Percentiles rank a stretch among this genome's conserved stretches.
These are phyloP conservation scores for Yasuhikotakia modesta DNA, from an alignment of 2,797 vertebrate genomes.

Conservation along the genomic window DNA sequence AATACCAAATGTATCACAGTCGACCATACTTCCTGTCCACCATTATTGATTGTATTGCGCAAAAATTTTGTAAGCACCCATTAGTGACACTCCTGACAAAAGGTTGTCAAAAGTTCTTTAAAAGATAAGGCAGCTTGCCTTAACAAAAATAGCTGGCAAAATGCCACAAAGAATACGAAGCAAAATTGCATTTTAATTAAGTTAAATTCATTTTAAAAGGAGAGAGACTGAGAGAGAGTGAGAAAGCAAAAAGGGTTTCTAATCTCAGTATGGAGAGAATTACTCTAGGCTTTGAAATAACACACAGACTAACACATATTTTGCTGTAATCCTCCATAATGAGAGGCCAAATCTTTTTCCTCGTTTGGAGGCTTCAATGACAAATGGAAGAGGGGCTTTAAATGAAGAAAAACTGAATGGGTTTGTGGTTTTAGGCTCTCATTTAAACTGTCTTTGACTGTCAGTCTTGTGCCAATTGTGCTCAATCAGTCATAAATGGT, in stretches of 20 bases:
- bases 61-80: too few relatives aligned
- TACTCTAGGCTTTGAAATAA: conserved; percentile 37
- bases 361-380: conserved; percentile 24
- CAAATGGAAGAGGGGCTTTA: conserved; percentile 19
- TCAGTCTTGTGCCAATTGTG: neutral
- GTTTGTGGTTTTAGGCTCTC: neutral
- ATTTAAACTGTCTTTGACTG: neutral
- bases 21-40: too few relatives aligned
- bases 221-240: conserved; percentile 1
- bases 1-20: too few relatives aligned
- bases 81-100: too few relatives aligned
- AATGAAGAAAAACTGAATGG: neutral
- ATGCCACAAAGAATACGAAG: too few relatives aligned
- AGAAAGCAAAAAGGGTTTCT: neutral
- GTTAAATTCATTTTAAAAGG: neutral
- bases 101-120: too few relatives aligned
- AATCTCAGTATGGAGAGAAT: conserved; percentile 20
- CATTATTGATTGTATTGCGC: too few relatives aligned
- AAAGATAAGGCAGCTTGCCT: too few relatives aligned
- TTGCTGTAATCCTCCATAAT: conserved; percentile 42
- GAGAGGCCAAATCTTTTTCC: conserved; percentile 4
- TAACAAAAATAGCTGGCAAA: too few relatives aligned
- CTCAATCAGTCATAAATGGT: neutral
- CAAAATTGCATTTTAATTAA: neutral
- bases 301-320: conserved; percentile 33